Evolutionary conservation across 2,888 invertebrate species (phyloP).

Genomic region (Drosophila pseudotakahashii): DNA sequence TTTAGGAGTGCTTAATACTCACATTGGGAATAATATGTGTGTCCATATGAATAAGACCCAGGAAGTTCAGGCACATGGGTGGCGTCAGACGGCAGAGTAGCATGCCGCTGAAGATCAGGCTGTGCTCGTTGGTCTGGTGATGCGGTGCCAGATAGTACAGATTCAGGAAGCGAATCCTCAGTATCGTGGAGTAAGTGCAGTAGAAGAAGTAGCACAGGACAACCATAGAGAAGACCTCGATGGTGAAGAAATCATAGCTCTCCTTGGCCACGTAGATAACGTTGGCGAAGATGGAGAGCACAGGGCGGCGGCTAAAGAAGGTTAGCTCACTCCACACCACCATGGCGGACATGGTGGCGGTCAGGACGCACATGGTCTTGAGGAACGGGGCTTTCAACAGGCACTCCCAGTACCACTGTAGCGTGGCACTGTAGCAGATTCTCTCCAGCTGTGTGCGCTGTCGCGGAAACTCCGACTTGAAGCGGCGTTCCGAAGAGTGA

Average conservation of each 20-base stretch:
- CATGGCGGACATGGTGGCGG: conserved; percentile 92
- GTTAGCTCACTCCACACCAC: conserved; percentile 99
- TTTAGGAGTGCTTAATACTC: not conserved
- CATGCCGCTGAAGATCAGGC: conserved; percentile 98
- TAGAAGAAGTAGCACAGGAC: conserved; percentile 97
- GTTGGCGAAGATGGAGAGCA: conserved; percentile 98
- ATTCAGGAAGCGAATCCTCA: conserved; percentile 97
- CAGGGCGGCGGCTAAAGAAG: conserved; percentile 96
- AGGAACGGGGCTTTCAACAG: conserved; percentile 90
- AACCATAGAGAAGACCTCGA: conserved; percentile 96
- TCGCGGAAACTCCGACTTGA: conserved; percentile 89
- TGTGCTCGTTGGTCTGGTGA: conserved; percentile 99
- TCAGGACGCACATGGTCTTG: conserved; percentile 89
- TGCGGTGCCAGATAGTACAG: conserved; percentile 98
- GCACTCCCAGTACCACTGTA: conserved; percentile 99
- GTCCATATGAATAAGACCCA: conserved; percentile 99
- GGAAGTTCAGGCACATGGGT: conserved; percentile 98
- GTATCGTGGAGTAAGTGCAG: conserved; percentile 98
- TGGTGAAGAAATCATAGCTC: conserved; percentile 95
- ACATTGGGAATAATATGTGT: conserved; percentile 93
- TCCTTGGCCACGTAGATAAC: conserved; percentile 92
- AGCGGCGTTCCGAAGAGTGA: conserved; percentile 86
- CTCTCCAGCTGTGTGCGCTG: conserved; percentile 86
- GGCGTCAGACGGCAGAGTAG: conserved; percentile 98
- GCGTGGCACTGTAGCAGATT: conserved; percentile 87